A percentile compares a stretch with the other conserved stretches of the same genome.
phyloP scores from a whole-genome alignment of 2,113 vertebrate genomes.

The Dasyprocta punctata region DNA sequence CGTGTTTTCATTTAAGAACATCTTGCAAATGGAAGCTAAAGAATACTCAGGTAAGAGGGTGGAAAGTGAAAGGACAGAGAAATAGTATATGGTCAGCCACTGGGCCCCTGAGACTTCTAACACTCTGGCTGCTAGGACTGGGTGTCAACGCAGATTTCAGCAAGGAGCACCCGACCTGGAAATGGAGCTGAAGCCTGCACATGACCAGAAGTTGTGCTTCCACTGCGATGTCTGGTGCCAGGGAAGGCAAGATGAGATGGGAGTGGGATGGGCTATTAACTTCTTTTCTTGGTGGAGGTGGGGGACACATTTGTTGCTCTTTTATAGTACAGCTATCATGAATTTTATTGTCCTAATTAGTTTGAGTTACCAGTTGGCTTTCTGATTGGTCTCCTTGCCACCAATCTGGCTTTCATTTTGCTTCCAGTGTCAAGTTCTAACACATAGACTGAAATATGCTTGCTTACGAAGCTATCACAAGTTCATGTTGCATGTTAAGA shows the following conservation, averaged over 20 bases:
- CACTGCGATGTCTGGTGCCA: not conserved
- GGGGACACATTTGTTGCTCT: not conserved
- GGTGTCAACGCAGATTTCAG: not conserved
- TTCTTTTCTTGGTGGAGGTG: not conserved
- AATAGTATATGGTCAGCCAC: too few species aligned
- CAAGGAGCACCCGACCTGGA: not conserved
- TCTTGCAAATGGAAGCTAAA: not conserved
- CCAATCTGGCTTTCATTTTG: not conserved
- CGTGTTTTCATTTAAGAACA: not conserved
- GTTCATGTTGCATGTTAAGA: not conserved
- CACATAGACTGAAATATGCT: not conserved
- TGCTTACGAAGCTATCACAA: not conserved
- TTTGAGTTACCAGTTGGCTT: not conserved
- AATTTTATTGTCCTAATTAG: not conserved
- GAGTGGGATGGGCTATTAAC: not conserved
- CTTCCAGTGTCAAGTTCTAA: not conserved
- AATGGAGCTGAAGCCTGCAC: too few species aligned
- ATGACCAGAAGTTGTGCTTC: not conserved
- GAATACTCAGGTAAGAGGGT: not conserved
- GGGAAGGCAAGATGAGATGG: not conserved
- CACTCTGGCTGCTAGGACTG: not conserved
- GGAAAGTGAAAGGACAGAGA: not conserved
- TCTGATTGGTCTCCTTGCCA: not conserved
- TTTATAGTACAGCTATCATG: not conserved
- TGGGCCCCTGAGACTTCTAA: not conserved